Evolutionary conservation across 2,888 invertebrate species (phyloP), one percentile per base, ranked within the genome.

Genomic region (Plemyria rubiginata): DNA sequence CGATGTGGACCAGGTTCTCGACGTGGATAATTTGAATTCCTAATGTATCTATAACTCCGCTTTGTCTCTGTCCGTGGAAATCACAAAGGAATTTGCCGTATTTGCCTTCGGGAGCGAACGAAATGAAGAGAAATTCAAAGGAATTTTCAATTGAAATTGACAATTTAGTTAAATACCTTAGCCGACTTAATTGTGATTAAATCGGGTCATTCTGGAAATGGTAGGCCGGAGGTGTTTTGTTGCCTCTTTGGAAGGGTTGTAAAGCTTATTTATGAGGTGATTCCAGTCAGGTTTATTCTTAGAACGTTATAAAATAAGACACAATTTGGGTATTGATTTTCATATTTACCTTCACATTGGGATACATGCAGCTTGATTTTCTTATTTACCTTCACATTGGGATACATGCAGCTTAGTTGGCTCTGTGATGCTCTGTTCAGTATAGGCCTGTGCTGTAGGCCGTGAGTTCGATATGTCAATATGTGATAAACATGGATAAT

Each of bases 81-180:
- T 67, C 60, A 67, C 76, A 65, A 75, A 75, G 78, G 76, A 74
- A 79, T 80, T 73, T 71, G 45, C 70, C 70, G 71, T 77, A 77
- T 79, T 77, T 76, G 71, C 77, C 65, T 74, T 73, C 70, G 74
- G 75, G 76, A 73, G 69, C 66, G 61, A 64, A 65, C 69, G 73
- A 77, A 80, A 80, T 76, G 75, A 77, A 66, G 70, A 70, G 76
- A 77, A 80, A 77, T 78, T 77, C 71, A 73, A 70, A 66, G 77
- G 76, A 75, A 80, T 82, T 80, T 73, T 75, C 79, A 77, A 80
- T 79, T 80, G 73, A 76, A 80, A 80, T 75, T 79, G 78, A 73
- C 78, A 77, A 78, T 81, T 76, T 73, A 70, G 76, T 73, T 77
- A 73, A 79, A 77, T 76, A 73, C 72, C 72, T 73, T 67, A 69